Evolutionary conservation across 2,888 invertebrate genomes (phyloP).

Genomic region (Celastrina argiolus): DNA sequence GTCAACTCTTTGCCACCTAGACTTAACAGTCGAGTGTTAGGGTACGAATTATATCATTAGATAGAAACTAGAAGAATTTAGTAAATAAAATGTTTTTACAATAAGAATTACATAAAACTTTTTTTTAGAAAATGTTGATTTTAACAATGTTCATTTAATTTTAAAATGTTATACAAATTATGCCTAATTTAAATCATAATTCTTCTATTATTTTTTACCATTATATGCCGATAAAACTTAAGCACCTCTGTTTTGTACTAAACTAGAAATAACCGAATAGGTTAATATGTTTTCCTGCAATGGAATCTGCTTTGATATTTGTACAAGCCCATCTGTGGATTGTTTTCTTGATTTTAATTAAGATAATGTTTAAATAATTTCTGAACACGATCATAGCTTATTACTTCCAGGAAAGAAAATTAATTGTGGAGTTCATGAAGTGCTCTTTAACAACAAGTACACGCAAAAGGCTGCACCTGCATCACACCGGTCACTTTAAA

Average conservation of each 20-base stretch:
- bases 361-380: constrained; percentile 17
- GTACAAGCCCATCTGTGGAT: background rate
- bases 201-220: background rate
- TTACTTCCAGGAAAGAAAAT: constrained; percentile 23
- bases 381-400: constrained; percentile 15
- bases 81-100: no score
- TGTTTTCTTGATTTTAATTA: constrained; percentile 14
- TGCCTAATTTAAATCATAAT: background rate
- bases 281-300: background rate
- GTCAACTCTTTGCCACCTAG: background rate
- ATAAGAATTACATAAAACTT: no score
- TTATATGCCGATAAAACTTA: background rate
- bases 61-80: no score
- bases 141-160: background rate
- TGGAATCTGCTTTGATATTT: background rate
- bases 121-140: no score
- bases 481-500: constrained; percentile 15
- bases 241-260: background rate
- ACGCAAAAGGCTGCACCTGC: constrained; percentile 31
- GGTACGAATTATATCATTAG: no score
- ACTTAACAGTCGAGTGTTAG: no score
- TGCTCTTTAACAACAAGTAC: constrained; percentile 29
- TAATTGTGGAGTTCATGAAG: constrained; percentile 31
- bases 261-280: background rate
- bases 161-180: background rate